Base-by-base conservation (phyloP, 2,888 invertebrate species). In the Leptopterna dolabrata region DNA sequence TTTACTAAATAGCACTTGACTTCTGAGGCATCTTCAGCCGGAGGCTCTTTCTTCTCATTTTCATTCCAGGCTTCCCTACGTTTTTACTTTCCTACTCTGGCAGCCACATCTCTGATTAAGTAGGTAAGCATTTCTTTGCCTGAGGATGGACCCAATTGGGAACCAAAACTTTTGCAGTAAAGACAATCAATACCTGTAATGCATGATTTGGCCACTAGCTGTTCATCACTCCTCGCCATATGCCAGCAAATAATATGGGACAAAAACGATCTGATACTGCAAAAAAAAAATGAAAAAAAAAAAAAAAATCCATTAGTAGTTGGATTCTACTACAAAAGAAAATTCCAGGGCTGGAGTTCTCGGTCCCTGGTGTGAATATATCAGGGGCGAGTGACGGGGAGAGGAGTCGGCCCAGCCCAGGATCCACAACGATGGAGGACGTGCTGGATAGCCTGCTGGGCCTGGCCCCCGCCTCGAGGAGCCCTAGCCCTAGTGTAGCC, bases 381-480 rank as follows among this genome's bases (percentile, higher is more conserved):
- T 87, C 86, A 55, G 86, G 86, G 80, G 80, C 63, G 86, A 80
- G 80, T 63, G 86, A 87, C 63, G 80, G 78, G 30, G 86, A 86
- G 76, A 30, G 76, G 78, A 76, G 76, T 24, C 85, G 85, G 91
- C 95, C 95, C 90, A 95, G 95, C 91, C 95, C 95, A 80, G 95
- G 96, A 91, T 96, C 96, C 90, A 96, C 97, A 88, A 98, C 97
- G 90, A 93, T 98, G 92, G 97, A 98, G 94, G 97, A 98, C 93
- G 97, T 98, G 90, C 94, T 98, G 93, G 97, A 98, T 93, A 97
- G 97, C 90, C 95, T 98, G 90, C 95, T 98, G 92, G 97, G 97
- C 91, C 94, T 97, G 91, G 96, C 97, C 94, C 95, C 90, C 94
- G 73, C 95, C 92, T 95, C 96, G 91, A 95, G 96, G 91, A 96